Percentiles rank a stretch among this genome's conserved stretches.
Evolutionary conservation across 2,888 invertebrate species (phyloP).

Genomic region (Drosophila percnosoma): DNA sequence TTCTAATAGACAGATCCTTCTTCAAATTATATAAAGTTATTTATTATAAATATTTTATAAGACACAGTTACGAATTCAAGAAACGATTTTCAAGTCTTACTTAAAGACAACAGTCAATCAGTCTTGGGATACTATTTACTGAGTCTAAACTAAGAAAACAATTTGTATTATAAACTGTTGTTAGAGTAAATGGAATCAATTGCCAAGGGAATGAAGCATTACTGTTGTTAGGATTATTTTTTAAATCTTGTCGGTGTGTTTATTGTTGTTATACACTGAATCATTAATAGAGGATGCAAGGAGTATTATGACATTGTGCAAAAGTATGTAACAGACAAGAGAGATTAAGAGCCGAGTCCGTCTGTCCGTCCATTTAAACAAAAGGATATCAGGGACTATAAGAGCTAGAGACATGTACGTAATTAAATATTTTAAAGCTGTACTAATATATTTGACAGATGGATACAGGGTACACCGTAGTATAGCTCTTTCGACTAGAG

Average conservation of each 20-base stretch:
- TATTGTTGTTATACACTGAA: constrained; percentile 1
- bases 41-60: neutral
- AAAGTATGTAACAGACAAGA: too few species aligned
- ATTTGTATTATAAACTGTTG: neutral
- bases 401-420: neutral
- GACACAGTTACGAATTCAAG: neutral
- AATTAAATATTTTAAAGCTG: neutral
- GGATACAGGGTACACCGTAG: neutral
- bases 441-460: neutral
- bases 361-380: neutral
- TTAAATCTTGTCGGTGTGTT: constrained; percentile 13
- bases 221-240: constrained; percentile 17
- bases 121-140: neutral
- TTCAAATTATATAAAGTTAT: neutral
- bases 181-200: constrained; percentile 33
- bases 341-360: neutral
- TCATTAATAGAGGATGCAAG: neutral
- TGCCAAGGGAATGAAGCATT: constrained; percentile 25
- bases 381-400: neutral
- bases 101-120: neutral
- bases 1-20: neutral
- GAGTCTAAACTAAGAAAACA: neutral
- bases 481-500: neutral
- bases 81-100: neutral
- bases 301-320: too few species aligned